A percentile compares a stretch with the other conserved stretches of the same genome.
Conservation (phyloP, 2,113 vertebrate species). For the Pan paniscus region DNA sequence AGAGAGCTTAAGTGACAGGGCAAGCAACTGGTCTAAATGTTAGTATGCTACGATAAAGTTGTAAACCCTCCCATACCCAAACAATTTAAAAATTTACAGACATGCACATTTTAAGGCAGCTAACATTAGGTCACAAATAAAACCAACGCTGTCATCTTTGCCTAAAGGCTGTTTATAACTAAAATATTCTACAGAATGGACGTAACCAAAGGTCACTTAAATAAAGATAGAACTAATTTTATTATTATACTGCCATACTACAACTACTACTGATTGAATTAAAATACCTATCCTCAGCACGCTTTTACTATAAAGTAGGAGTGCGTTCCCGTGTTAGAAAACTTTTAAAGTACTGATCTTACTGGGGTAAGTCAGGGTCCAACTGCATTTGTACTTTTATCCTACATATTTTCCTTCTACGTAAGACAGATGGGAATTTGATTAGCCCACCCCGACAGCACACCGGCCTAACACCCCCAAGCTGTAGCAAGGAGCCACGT, state of each 20-base stretch:
- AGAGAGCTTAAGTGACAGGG: background rate
- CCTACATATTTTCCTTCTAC: constrained; percentile 30
- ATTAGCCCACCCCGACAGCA: constrained; percentile 6
- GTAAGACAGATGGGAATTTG: constrained; percentile 34
- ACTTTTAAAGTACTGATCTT: constrained; percentile 29
- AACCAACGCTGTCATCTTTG: background rate
- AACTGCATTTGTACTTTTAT: background rate
- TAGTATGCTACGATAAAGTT: background rate
- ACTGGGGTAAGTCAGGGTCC: background rate
- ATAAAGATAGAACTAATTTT: background rate
- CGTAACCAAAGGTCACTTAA: background rate
- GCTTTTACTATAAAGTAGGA: background rate
- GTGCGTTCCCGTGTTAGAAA: background rate
- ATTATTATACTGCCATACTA: background rate
- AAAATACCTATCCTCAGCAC: background rate
- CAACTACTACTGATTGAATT: background rate
- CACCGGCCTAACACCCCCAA: background rate
- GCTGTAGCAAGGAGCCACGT: constrained; percentile 35
- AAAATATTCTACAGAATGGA: background rate
- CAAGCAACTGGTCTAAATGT: background rate
- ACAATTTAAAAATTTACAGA: background rate
- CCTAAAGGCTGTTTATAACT: background rate
- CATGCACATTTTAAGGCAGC: background rate
- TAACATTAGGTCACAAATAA: background rate
- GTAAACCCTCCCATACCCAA: background rate